A percentile compares a stretch with the other conserved stretches of the same genome.
These are phyloP conservation scores for Drosophila gaucha DNA, from an alignment of 2,888 invertebrate genomes.

Conservation along the genomic window DNA sequence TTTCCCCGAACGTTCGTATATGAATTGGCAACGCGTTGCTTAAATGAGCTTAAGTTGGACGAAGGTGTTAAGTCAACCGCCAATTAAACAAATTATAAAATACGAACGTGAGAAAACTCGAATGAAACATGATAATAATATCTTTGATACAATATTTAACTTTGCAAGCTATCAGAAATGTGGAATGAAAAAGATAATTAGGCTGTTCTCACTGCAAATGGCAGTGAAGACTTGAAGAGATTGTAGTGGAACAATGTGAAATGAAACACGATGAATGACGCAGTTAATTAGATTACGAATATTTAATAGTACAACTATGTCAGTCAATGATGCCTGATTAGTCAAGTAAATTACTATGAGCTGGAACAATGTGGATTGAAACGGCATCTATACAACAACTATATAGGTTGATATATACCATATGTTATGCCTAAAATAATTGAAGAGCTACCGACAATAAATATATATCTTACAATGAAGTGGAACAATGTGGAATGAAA, in stretches of 20 bases:
- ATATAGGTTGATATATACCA: background rate
- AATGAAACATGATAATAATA: background rate
- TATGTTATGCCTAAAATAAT: background rate
- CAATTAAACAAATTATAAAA: conserved; percentile 33
- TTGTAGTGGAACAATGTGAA: background rate
- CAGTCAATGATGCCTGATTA: background rate
- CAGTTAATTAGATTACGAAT: background rate
- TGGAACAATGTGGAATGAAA: background rate
- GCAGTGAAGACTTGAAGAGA: background rate
- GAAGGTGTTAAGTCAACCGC: conserved; percentile 24
- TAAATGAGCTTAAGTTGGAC: conserved; percentile 6
- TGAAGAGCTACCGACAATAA: background rate
- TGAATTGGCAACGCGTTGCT: background rate
- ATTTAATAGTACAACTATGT: background rate
- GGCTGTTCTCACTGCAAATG: background rate
- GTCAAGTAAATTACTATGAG: too few species aligned
- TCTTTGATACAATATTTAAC: too few species aligned
- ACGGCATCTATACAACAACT: background rate
- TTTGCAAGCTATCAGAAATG: too few species aligned
- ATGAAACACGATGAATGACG: background rate
- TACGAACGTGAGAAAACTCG: background rate
- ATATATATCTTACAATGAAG: background rate
- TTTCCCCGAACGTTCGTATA: background rate
- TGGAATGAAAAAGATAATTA: background rate
- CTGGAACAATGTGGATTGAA: background rate